These are phyloP conservation scores for Cephus pulcher DNA, from an alignment of 2,888 invertebrate species.

Conservation along the genomic window DNA sequence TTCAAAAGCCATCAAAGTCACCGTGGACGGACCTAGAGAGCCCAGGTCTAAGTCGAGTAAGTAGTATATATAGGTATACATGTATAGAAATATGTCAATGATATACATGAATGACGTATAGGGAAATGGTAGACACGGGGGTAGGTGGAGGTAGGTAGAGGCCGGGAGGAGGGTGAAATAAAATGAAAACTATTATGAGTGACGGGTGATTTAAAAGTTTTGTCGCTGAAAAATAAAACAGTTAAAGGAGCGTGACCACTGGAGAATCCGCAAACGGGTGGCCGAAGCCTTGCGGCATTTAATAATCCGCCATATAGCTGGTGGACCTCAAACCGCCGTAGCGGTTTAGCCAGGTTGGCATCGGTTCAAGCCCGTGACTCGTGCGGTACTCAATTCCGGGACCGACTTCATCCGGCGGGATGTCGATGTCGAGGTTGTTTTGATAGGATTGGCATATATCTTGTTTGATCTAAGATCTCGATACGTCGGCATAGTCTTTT, in stretches of 20 bases:
- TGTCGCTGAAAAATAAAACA: not conserved
- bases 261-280: slow-evolving; percentile 57
- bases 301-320: slow-evolving; percentile 61
- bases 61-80: slow-evolving; percentile 62
- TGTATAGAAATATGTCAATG: not conserved
- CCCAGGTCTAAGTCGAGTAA: slow-evolving; percentile 97
- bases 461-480: not conserved
- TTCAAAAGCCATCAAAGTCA: slow-evolving; percentile 97
- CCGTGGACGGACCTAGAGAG: slow-evolving; percentile 98
- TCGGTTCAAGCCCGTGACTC: slow-evolving; percentile 38
- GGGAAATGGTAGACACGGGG: not conserved
- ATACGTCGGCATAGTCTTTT: not conserved
- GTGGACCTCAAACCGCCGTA: slow-evolving; percentile 63
- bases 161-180: not conserved
- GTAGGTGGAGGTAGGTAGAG: not conserved
- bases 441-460: not conserved
- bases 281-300: slow-evolving; percentile 54
- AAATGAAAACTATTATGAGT: not conserved
- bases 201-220: not conserved
- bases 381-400: not conserved
- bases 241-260: slow-evolving; percentile 39
- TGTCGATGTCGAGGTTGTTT: slow-evolving; percentile 6
- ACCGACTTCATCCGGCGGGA: not conserved
- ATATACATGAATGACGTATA: not conserved
- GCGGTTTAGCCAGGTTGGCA: slow-evolving; percentile 46